Conservation (phyloP, 2,888 invertebrate genomes). For the Pheosia gnoma region DNA sequence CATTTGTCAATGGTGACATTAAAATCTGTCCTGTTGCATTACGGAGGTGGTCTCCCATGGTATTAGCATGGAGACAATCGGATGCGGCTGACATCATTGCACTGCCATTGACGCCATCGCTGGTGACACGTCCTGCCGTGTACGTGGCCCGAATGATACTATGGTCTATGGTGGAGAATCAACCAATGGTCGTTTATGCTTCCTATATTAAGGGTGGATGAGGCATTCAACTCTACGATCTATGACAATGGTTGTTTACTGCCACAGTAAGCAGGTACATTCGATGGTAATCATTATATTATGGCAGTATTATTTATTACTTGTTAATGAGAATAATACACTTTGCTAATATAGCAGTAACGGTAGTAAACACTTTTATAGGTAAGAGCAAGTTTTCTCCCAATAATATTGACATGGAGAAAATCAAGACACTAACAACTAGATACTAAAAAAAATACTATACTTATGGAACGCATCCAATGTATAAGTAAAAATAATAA, state of each 20-base stretch:
- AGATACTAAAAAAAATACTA: too few relatives aligned
- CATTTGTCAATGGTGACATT: slow-evolving; percentile 63
- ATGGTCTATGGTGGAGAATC: slow-evolving; percentile 22
- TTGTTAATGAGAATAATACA: not conserved
- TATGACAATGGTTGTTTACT: too few relatives aligned
- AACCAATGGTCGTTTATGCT: slow-evolving; percentile 33
- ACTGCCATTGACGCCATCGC: slow-evolving; percentile 56
- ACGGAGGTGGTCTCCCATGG: slow-evolving; percentile 57
- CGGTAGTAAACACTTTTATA: not conserved
- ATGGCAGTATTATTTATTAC: not conserved
- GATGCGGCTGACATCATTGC: slow-evolving; percentile 65
- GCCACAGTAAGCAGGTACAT: too few relatives aligned
- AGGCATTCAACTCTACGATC: not conserved
- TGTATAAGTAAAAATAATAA: too few relatives aligned
- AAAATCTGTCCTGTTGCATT: slow-evolving; percentile 52
- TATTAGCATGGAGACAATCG: slow-evolving; percentile 72
- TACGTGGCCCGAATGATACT: slow-evolving; percentile 65
- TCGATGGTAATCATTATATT: too few relatives aligned
- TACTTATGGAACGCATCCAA: too few relatives aligned
- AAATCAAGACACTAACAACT: too few relatives aligned
- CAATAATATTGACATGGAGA: too few relatives aligned
- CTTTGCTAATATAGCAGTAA: not conserved
- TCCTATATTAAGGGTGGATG: slow-evolving; percentile 43
- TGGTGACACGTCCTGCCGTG: slow-evolving; percentile 67
- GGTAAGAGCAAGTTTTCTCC: too few relatives aligned